Evolutionary conservation across 2,113 vertebrate genomes (phyloP).

Genomic region (Pandion haliaetus): DNA sequence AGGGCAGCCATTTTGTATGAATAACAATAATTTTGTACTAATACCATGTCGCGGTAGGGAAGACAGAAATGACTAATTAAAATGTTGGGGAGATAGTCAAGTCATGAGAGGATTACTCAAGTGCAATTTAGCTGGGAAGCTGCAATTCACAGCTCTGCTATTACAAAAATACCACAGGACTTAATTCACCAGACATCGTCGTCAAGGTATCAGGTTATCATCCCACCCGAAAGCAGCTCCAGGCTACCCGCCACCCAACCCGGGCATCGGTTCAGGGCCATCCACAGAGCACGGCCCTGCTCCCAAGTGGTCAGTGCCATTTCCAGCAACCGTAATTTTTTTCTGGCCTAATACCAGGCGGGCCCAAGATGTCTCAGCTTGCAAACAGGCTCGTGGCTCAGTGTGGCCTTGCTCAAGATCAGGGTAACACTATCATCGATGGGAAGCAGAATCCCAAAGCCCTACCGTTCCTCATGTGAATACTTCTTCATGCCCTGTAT

Average conservation of each 20-base stretch:
- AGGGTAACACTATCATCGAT: neutral
- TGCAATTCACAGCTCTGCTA: constrained; percentile 26
- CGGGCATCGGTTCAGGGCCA: neutral
- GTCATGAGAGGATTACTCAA: constrained; percentile 63
- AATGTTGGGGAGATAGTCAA: constrained; percentile 46
- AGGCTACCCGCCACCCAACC: neutral
- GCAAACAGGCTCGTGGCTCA: neutral
- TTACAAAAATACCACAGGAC: constrained; percentile 37
- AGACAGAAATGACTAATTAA: constrained; percentile 61
- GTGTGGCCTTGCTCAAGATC: neutral
- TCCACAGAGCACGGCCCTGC: neutral
- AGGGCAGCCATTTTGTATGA: constrained; percentile 3
- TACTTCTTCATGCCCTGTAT: neutral
- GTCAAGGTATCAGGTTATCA: neutral
- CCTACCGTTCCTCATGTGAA: neutral
- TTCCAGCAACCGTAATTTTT: neutral
- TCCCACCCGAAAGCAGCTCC: neutral
- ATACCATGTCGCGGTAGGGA: neutral
- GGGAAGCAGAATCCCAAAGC: neutral
- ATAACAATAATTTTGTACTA: constrained; percentile 22
- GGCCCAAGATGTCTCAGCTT: neutral
- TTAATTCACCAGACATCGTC: neutral
- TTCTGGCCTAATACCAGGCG: neutral
- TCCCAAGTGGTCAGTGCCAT: neutral
- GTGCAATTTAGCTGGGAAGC: constrained; percentile 49